A percentile compares a stretch with the other conserved stretches of the same genome.
These are phyloP conservation scores for Blastomussa wellsi DNA, from an alignment of 92 coral and sea anemone species.

Conservation along the genomic window DNA sequence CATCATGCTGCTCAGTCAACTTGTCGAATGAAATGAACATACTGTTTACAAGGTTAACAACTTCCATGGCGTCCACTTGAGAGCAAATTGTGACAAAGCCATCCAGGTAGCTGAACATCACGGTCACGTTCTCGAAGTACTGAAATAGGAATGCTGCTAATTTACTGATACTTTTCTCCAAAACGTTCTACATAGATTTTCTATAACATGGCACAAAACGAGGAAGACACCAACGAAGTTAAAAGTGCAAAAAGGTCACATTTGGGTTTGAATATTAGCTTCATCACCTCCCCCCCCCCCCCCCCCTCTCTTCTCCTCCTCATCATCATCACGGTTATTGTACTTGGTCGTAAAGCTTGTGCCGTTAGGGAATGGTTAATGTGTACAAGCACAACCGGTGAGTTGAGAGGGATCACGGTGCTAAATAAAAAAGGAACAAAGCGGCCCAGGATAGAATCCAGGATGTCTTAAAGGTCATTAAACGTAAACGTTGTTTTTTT, in stretches of 20 bases:
- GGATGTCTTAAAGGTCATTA: not conserved
- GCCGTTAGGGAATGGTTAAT: too few relatives aligned
- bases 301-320: too few relatives aligned
- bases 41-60: slow-evolving; percentile 74
- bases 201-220: not conserved
- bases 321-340: too few relatives aligned
- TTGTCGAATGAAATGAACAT: slow-evolving; percentile 79
- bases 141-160: not conserved
- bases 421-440: not conserved
- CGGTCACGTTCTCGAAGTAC: slow-evolving; percentile 73
- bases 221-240: too few relatives aligned
- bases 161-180: too few relatives aligned
- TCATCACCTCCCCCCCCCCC: too few relatives aligned
- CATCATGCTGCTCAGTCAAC: slow-evolving; percentile 80
- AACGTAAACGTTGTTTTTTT: not conserved
- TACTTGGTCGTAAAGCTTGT: too few relatives aligned
- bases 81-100: slow-evolving; percentile 81
- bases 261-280: not conserved
- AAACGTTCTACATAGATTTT: not conserved
- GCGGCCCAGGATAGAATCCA: not conserved
- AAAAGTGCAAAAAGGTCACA: not conserved
- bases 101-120: slow-evolving; percentile 84
- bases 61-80: slow-evolving; percentile 77
- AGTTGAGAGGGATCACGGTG: too few relatives aligned
- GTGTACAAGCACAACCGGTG: too few relatives aligned